phyloP scores from a whole-genome alignment of 2,113 vertebrate genomes.

The Eudyptes chrysolophus region DNA sequence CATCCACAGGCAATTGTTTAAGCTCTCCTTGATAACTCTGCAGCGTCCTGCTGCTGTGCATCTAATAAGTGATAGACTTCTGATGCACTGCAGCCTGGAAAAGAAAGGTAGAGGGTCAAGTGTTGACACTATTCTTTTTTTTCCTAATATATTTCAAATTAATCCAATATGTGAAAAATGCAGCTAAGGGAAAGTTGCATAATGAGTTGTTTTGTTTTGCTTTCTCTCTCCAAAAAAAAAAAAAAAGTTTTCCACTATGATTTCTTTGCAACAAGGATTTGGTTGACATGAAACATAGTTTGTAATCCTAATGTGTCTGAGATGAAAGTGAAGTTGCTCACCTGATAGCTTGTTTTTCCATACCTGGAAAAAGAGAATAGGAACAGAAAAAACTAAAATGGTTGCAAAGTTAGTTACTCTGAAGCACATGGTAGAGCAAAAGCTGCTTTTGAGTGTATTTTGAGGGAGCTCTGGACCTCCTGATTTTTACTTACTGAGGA shows the following conservation, averaged over 20 bases:
- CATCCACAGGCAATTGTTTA: neutral
- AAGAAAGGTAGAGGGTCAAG: neutral
- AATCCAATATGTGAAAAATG: neutral
- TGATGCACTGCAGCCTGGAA: neutral
- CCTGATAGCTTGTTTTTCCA: neutral
- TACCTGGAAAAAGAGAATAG: neutral
- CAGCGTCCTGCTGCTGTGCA: neutral
- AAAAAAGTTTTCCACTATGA: neutral
- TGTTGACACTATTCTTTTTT: neutral
- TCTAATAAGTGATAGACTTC: neutral
- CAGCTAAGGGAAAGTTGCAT: neutral
- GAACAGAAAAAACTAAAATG: neutral
- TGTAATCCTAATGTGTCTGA: neutral
- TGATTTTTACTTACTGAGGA: neutral
- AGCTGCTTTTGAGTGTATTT: neutral
- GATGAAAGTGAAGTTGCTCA: neutral
- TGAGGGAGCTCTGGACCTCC: neutral
- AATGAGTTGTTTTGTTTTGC: neutral
- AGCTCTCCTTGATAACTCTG: neutral
- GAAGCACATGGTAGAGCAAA: neutral
- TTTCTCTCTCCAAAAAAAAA: neutral
- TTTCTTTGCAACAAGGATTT: neutral
- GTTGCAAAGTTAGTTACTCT: neutral
- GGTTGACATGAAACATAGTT: neutral
- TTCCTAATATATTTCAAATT: neutral